Evolutionary conservation across 2,797 vertebrate species (phyloP), one percentile per base, ranked within the genome.

Genomic region (Hozukius guyotensis): DNA sequence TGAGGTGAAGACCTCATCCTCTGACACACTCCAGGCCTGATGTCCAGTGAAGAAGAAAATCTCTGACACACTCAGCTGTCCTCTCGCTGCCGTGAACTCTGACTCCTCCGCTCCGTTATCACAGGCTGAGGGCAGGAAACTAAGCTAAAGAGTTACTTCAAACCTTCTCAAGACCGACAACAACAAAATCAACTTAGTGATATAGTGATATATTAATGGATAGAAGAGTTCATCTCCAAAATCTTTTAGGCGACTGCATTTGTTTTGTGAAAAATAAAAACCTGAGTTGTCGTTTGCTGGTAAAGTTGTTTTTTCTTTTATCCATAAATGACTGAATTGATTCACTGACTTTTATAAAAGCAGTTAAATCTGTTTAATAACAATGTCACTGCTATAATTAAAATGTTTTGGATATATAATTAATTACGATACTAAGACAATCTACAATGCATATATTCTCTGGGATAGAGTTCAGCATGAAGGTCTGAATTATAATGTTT

Each of bases 41-140:
- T 80, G 87, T 85, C 81, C 82, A 83, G 59, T 72, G 74, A 81
- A 86, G 81, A 86, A 86, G 86, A 87, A 89, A 88, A 86, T 81
- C 62, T 78, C 24, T 32, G 73, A 77, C 70, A 68, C 84, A 82
- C 78, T 89, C 74, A 34, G 24, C 20, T 16, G 42, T 86, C 55
- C 24, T 24, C 52, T 69, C 24, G 42, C 69, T 57, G 53, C 66
- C n/a, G 12, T 63, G 72, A 82, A 61, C 86, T 79, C 86, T 73
- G 78, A 84, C 75, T 32, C 42, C 38, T 59, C n/a, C 18, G 49
- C 59, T 72, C 68, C 81, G 52, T 64, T 61, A 36, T 69, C 75
- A 53, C 52, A 34, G 78, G 66, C 4, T 5, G 9, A 34, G 27
- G 22, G 27, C 22, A 72, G 32, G 53, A 66, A 71, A 3, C 55